These are phyloP conservation scores for Teleogryllus oceanicus DNA, from an alignment of 2,888 invertebrate species.

Conservation along the genomic window DNA sequence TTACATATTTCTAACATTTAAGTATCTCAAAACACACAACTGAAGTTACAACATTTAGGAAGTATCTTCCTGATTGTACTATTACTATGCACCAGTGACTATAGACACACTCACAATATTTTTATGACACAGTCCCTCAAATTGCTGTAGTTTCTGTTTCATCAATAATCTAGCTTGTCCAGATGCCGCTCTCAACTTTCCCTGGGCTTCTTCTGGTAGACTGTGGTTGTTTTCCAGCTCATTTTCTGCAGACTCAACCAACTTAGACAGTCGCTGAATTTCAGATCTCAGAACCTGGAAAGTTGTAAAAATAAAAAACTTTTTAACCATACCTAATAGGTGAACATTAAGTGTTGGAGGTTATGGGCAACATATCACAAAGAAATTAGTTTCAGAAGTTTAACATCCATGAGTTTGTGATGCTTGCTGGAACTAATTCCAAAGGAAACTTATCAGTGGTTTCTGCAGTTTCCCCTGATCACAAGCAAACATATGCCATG, in stretches of 20 bases:
- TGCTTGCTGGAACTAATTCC: no score
- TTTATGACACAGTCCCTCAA: slow-evolving; percentile 71
- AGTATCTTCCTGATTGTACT: background rate
- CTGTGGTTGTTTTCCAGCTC: slow-evolving; percentile 56
- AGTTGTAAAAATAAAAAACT: no score
- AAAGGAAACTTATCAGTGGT: no score
- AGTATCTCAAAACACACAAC: background rate
- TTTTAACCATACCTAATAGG: no score
- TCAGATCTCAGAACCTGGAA: slow-evolving; percentile 59
- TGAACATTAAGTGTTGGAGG: no score
- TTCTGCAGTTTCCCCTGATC: no score
- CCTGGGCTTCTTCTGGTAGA: slow-evolving; percentile 74
- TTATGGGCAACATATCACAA: no score
- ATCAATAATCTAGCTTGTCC: slow-evolving; percentile 88
- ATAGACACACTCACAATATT: slow-evolving; percentile 55
- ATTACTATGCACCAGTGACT: background rate
- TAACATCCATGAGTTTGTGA: no score
- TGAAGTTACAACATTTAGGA: background rate
- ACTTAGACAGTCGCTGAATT: slow-evolving; percentile 63
- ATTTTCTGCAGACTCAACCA: slow-evolving; percentile 66
- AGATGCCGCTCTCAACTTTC: slow-evolving; percentile 78
- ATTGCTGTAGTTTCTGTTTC: slow-evolving; percentile 92
- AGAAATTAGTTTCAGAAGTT: no score
- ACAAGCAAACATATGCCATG: no score
- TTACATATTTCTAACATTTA: no score